These are phyloP conservation scores for Apodemia duryi DNA, from an alignment of 2,888 invertebrate genomes.

Conservation along the genomic window DNA sequence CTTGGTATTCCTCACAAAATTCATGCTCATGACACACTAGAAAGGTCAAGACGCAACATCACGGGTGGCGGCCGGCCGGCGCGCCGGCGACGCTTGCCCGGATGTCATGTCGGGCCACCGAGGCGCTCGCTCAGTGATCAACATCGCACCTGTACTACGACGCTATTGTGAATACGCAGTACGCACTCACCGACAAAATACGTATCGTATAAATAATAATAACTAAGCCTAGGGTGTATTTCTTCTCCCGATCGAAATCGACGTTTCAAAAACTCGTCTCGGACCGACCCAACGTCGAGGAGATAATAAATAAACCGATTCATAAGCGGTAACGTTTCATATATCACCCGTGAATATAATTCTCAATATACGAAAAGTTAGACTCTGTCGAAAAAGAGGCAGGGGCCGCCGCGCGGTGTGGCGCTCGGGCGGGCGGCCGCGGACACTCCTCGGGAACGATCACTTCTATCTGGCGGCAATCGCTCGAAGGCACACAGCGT, in stretches of 20 bases:
- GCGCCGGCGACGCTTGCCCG: slow-evolving; percentile 30
- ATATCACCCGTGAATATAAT: slow-evolving; percentile 80
- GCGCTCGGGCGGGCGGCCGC: slow-evolving; percentile 62
- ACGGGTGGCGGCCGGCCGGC: slow-evolving; percentile 30
- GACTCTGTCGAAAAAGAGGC: slow-evolving; percentile 65
- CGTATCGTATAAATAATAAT: slow-evolving; percentile 63
- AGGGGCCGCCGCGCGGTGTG: slow-evolving; percentile 63
- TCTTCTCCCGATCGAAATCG: slow-evolving; percentile 78
- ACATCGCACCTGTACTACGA: slow-evolving; percentile 71
- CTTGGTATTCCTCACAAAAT: background rate
- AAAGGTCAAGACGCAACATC: slow-evolving; percentile 14
- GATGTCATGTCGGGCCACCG: slow-evolving; percentile 34
- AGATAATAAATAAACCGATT: slow-evolving; percentile 75
- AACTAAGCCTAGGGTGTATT: slow-evolving; percentile 76
- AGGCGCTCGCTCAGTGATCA: slow-evolving; percentile 63
- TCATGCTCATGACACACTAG: slow-evolving; percentile 2
- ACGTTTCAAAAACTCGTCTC: slow-evolving; percentile 77
- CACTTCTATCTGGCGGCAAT: slow-evolving; percentile 83
- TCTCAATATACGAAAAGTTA: slow-evolving; percentile 75
- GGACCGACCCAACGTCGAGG: slow-evolving; percentile 76
- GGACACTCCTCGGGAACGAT: slow-evolving; percentile 69
- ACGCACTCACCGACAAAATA: slow-evolving; percentile 64
- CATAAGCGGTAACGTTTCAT: slow-evolving; percentile 78
- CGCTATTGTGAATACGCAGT: slow-evolving; percentile 65
- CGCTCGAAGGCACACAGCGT: slow-evolving; percentile 92